Evolutionary conservation across 2,888 invertebrate genomes (phyloP).

Genomic region (Dendrolimus houi): DNA sequence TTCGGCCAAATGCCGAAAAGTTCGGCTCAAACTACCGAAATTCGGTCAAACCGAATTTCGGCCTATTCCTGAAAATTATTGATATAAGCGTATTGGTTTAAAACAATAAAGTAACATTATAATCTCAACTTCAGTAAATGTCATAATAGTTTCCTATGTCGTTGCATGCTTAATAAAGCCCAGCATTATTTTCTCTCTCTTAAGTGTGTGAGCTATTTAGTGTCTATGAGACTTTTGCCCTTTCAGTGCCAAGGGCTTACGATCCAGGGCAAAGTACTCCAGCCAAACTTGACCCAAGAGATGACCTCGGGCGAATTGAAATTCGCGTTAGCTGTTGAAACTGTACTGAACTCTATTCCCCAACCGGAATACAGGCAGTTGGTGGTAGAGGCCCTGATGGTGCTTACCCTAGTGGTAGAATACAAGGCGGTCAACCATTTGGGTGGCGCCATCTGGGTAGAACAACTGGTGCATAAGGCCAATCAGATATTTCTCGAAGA

Average conservation of each 20-base stretch:
- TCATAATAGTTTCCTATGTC: no score
- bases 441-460: slow-evolving; percentile 90
- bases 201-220: no score
- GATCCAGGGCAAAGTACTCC: slow-evolving; percentile 93
- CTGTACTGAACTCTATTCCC: slow-evolving; percentile 96
- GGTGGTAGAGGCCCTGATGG: slow-evolving; percentile 98
- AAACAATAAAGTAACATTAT: no score
- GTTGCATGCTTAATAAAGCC: no score
- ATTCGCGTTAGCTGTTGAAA: slow-evolving; percentile 98
- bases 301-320: slow-evolving; percentile 99
- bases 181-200: no score
- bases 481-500: slow-evolving; percentile 97
- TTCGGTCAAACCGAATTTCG: no score
- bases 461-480: slow-evolving; percentile 94
- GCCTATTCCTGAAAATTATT: no score
- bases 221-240: background rate
- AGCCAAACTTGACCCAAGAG: slow-evolving; percentile 96
- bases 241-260: slow-evolving; percentile 91
- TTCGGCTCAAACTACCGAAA: no score
- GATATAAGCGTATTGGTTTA: no score
- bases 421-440: slow-evolving; percentile 86
- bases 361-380: slow-evolving; percentile 98
- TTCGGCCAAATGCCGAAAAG: no score
- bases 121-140: no score
- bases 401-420: slow-evolving; percentile 92